Evolutionary conservation across 2,797 vertebrate species (phyloP).

Genomic region (Rhinoraja longicauda): DNA sequence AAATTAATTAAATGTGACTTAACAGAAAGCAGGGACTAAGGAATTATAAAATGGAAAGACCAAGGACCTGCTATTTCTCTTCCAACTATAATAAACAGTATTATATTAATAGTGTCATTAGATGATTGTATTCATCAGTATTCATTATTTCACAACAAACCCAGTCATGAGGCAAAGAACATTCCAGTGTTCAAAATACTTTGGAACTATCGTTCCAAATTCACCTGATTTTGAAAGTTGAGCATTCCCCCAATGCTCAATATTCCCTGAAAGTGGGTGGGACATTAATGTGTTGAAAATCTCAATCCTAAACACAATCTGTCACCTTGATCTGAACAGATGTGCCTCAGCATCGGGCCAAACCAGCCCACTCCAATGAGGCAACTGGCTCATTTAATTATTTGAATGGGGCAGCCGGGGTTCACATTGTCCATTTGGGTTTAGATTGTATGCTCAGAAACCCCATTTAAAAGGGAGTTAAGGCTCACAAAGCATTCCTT

Average conservation of each 20-base stretch:
- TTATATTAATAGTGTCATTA: not conserved
- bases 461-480: not conserved
- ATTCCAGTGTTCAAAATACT: not conserved
- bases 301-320: not conserved
- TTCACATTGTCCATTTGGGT: not conserved
- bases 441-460: not conserved
- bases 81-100: not conserved
- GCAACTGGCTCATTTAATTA: not conserved
- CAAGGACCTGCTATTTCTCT: no score
- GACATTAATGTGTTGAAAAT: not conserved
- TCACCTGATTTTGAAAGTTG: not conserved
- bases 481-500: not conserved
- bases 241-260: no score
- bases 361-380: not conserved
- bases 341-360: no score
- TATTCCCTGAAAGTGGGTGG: not conserved
- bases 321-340: not conserved
- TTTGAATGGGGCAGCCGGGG: not conserved
- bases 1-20: no score
- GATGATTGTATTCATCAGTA: not conserved
- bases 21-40: no score
- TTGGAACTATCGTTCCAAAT: not conserved
- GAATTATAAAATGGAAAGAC: no score
- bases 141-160: not conserved
- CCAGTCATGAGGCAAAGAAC: not conserved